Percentiles rank a stretch among this genome's conserved stretches.
Evolutionary conservation across 2,797 vertebrate genomes (phyloP).

Genomic region (Catamblyrhynchus diadema): DNA sequence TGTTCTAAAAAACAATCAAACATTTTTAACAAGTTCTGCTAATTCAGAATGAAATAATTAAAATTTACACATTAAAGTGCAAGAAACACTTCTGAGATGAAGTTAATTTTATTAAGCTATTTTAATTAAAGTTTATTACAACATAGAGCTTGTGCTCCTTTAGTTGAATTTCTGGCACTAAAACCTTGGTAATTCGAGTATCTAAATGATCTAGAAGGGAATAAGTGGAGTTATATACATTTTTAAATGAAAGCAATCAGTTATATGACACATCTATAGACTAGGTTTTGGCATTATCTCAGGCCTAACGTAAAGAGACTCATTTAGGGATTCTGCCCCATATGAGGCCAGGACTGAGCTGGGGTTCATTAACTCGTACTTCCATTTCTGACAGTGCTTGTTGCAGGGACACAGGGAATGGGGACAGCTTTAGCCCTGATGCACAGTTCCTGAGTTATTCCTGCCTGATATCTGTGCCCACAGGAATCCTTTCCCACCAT

Average conservation of each 20-base stretch:
- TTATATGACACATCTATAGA: not conserved
- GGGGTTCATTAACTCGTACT: fast-evolving
- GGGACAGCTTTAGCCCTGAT: not conserved
- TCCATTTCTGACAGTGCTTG: not conserved
- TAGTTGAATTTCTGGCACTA: constrained; percentile 61
- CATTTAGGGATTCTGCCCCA: not conserved
- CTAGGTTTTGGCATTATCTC: not conserved
- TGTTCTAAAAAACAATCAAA: constrained; percentile 46
- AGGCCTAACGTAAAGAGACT: not conserved
- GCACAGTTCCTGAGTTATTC: not conserved
- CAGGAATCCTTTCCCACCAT: not conserved
- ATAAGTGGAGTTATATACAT: constrained; percentile 4
- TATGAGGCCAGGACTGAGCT: not conserved
- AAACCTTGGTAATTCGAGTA: constrained; percentile 46
- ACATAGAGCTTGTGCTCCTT: constrained; percentile 22
- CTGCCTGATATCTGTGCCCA: not conserved
- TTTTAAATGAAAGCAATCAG: constrained; percentile 35
- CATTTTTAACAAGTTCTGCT: constrained; percentile 58
- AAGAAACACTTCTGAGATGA: constrained; percentile 47
- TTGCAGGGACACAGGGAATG: not conserved
- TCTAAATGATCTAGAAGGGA: constrained; percentile 34
- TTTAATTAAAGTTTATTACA: constrained; percentile 64
- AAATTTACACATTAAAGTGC: constrained; percentile 53
- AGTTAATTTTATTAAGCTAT: constrained; percentile 70
- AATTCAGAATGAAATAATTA: constrained; percentile 66